Conservation (phyloP, 2,797 vertebrate genomes). For the Malacoctenus gilli region DNA sequence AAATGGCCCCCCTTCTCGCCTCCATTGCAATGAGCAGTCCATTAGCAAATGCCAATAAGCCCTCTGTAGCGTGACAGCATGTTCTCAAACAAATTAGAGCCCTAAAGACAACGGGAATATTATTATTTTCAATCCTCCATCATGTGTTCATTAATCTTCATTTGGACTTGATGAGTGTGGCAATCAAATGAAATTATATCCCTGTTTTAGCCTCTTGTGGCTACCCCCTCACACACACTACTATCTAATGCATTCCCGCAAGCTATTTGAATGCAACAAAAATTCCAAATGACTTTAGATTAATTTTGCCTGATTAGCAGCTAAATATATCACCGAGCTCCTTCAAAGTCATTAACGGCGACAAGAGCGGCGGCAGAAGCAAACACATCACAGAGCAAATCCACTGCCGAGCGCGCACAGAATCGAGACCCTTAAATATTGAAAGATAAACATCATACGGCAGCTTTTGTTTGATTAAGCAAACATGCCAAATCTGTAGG, state of each 20-base stretch:
- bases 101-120: constrained; percentile 79
- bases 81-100: constrained; percentile 79
- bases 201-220: constrained; percentile 69
- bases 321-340: constrained; percentile 74
- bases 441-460: constrained; percentile 62
- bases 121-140: constrained; percentile 77
- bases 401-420: constrained; percentile 22
- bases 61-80: constrained; percentile 73
- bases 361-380: constrained; percentile 52
- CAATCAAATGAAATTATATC: constrained; percentile 79
- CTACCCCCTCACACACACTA: constrained; percentile 42
- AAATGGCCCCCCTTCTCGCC: constrained; percentile 20
- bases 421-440: constrained; percentile 66
- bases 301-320: constrained; percentile 76
- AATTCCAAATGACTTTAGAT: constrained; percentile 75
- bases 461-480: constrained; percentile 60
- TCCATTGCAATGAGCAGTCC: constrained; percentile 65
- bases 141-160: constrained; percentile 82
- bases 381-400: constrained; percentile 45
- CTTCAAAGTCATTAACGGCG: constrained; percentile 70
- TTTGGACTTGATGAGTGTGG: constrained; percentile 78
- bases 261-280: constrained; percentile 67
- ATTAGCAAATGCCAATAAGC: constrained; percentile 80
- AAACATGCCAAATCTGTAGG: constrained; percentile 60
- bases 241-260: constrained; percentile 49